phyloP scores from a whole-genome alignment of 2,113 vertebrate genomes.

The Myotis lucifugus region DNA sequence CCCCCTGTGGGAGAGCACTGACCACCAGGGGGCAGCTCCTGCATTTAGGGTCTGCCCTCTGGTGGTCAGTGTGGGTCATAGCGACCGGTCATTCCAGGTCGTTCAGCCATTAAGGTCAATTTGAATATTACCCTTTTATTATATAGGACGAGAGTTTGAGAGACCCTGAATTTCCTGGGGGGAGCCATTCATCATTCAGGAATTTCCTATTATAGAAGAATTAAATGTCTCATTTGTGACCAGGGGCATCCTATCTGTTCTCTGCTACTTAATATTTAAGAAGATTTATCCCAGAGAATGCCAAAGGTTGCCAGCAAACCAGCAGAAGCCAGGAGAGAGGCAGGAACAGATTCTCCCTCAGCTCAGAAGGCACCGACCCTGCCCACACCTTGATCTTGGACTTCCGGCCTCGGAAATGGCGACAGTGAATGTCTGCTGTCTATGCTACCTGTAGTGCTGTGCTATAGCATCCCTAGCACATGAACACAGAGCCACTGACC shows the following conservation, averaged over 20 bases:
- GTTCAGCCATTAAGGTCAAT: no score
- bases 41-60: no score
- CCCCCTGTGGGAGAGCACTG: no score
- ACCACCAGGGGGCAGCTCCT: no score
- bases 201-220: background rate
- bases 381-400: background rate
- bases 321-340: background rate
- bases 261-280: conserved; percentile 5
- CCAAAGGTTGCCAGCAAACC: background rate
- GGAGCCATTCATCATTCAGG: background rate
- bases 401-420: background rate
- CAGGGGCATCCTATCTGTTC: background rate
- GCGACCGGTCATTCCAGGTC: no score
- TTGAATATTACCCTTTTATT: no score
- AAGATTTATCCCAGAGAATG: background rate
- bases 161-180: background rate
- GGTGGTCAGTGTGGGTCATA: no score
- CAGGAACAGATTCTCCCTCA: background rate
- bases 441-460: background rate
- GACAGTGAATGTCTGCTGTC: background rate
- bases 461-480: background rate
- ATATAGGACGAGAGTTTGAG: background rate
- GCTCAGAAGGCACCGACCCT: background rate
- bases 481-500: background rate
- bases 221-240: background rate